These are phyloP conservation scores for Archocentrus centrarchus DNA, from an alignment of 2,113 vertebrate species.

Conservation along the genomic window DNA sequence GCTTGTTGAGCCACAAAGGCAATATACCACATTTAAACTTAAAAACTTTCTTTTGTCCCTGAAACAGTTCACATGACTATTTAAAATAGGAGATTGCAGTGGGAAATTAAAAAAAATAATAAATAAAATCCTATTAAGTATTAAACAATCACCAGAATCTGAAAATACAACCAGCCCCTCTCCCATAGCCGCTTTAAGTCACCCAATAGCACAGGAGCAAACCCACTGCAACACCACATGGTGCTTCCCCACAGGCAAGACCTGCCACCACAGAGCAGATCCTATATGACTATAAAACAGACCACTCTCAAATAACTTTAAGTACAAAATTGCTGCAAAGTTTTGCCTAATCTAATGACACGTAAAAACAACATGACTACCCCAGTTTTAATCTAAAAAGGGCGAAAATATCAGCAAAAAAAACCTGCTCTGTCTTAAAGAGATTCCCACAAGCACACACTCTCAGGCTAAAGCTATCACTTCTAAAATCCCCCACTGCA, in stretches of 20 bases:
- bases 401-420: not conserved
- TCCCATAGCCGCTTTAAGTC: not conserved
- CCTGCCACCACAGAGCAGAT: no score
- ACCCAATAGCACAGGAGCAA: not conserved
- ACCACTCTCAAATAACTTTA: not conserved
- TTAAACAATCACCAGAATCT: not conserved
- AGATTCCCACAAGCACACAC: not conserved
- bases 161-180: not conserved
- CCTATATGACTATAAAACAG: not conserved
- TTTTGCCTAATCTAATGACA: not conserved
- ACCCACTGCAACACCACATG: conserved; percentile 10
- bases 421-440: not conserved
- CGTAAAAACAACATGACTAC: not conserved
- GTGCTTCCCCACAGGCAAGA: not conserved
- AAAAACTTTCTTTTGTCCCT: not conserved
- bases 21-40: no score
- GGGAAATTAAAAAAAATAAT: no score
- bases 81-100: not conserved
- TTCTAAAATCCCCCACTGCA: not conserved
- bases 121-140: not conserved
- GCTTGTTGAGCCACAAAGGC: not conserved
- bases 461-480: not conserved
- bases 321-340: not conserved
- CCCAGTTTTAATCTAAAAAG: not conserved
- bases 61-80: not conserved